These are phyloP conservation scores for Drosophila paulistorum DNA, from an alignment of 1,140 invertebrate species.

Conservation along the genomic window DNA sequence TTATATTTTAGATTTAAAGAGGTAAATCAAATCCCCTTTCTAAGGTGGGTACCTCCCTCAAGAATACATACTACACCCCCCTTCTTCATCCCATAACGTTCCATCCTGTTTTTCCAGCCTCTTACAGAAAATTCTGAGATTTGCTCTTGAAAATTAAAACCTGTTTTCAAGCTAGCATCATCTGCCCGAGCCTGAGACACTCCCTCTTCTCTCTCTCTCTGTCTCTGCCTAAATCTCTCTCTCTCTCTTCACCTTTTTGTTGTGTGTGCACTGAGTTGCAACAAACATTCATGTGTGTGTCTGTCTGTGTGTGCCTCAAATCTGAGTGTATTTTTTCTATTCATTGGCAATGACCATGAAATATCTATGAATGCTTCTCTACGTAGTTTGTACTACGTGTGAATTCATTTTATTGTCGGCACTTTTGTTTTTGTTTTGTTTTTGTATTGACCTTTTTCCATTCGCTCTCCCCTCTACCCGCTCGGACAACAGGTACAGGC, in stretches of 20 bases:
- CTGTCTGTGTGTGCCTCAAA: slow-evolving; percentile 29
- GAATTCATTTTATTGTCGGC: slow-evolving; percentile 59
- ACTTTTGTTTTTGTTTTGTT: slow-evolving; percentile 35
- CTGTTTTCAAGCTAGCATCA: slow-evolving; percentile 62
- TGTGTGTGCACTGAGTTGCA: slow-evolving; percentile 42
- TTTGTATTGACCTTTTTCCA: slow-evolving; percentile 60
- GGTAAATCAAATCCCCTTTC: neutral
- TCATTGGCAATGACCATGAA: slow-evolving; percentile 74
- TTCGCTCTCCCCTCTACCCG: neutral
- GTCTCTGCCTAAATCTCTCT: too few relatives aligned
- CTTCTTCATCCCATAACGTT: neutral
- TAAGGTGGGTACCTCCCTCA: neutral
- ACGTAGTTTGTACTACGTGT: slow-evolving; percentile 46
- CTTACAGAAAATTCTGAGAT: slow-evolving; percentile 55
- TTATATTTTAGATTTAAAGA: too few relatives aligned
- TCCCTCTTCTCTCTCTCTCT: neutral
- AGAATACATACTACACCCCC: neutral
- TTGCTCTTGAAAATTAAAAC: slow-evolving; percentile 62
- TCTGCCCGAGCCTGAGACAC: slow-evolving; percentile 4
- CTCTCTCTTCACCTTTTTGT: too few relatives aligned
- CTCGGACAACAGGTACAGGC: neutral
- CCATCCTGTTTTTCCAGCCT: slow-evolving; percentile 63
- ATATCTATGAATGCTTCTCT: slow-evolving; percentile 52
- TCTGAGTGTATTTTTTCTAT: slow-evolving; percentile 46
- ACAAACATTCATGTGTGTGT: slow-evolving; percentile 19